phyloP scores from a whole-genome alignment of 2,113 vertebrate species.

The Scomber colias region DNA sequence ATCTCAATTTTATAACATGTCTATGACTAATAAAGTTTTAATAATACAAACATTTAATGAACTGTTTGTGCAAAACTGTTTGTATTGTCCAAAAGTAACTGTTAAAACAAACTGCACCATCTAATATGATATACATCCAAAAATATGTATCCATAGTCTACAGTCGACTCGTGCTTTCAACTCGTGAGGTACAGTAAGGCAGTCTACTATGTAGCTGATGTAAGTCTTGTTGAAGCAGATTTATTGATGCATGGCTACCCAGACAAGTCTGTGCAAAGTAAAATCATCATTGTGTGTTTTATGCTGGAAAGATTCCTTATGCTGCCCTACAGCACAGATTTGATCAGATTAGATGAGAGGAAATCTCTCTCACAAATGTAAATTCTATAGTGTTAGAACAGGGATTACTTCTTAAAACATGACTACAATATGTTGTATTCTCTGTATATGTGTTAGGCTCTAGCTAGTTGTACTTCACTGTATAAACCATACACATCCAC shows the following conservation, averaged over 20 bases:
- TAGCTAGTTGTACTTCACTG: not conserved
- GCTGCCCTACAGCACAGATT: constrained; percentile 1
- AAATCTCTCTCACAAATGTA: not conserved
- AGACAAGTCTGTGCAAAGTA: constrained; percentile 49
- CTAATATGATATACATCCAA: not conserved
- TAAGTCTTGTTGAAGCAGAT: constrained; percentile 47
- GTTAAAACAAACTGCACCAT: not conserved
- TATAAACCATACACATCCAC: not conserved
- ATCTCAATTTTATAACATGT: not conserved
- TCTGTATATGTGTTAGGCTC: too few species aligned
- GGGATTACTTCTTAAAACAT: not conserved
- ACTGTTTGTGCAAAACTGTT: too few species aligned
- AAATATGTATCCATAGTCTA: not conserved
- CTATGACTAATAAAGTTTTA: too few species aligned
- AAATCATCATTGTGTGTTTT: constrained; percentile 34
- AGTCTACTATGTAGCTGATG: not conserved
- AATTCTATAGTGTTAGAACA: not conserved
- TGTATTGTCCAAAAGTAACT: too few species aligned
- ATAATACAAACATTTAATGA: too few species aligned
- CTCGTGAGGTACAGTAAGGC: not conserved
- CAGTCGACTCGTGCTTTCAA: not conserved
- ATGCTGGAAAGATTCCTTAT: not conserved
- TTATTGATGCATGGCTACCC: not conserved
- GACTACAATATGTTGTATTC: too few species aligned
- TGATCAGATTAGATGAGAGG: constrained; percentile 8